Conservation (phyloP, 2,888 invertebrate genomes). For the Bellardia pandia region DNA sequence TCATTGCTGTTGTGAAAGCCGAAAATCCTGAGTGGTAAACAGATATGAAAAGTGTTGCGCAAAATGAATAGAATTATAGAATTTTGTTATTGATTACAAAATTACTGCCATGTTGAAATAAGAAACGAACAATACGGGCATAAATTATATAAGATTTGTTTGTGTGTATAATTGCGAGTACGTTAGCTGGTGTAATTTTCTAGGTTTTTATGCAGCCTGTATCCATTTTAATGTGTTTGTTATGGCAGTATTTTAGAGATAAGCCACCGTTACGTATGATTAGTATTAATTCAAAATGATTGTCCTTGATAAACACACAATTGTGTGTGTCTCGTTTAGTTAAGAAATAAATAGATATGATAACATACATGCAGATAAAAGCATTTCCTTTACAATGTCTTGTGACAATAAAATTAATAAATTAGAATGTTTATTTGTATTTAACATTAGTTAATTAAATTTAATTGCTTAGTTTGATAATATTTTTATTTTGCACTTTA, state of each 20-base stretch:
- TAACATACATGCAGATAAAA: neutral
- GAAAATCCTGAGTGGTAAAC: slow-evolving; percentile 27
- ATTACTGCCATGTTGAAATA: slow-evolving; percentile 25
- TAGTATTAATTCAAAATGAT: slow-evolving; percentile 26
- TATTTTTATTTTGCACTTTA: too few relatives aligned
- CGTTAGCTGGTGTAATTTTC: neutral
- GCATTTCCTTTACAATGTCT: neutral
- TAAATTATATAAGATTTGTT: slow-evolving; percentile 7
- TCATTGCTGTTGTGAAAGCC: neutral
- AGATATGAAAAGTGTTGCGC: neutral
- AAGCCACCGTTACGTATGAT: slow-evolving; percentile 17
- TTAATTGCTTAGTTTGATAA: neutral
- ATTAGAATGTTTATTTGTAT: neutral
- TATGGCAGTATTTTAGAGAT: neutral
- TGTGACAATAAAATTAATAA: neutral
- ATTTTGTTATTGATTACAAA: slow-evolving; percentile 41
- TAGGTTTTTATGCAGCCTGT: neutral
- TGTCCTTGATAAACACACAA: neutral
- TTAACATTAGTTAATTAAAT: neutral
- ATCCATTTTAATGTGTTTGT: neutral
- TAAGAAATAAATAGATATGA: neutral
- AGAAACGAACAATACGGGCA: neutral
- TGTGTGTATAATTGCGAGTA: neutral
- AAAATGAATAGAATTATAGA: slow-evolving; percentile 16
- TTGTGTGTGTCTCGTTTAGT: neutral